phyloP scores from a whole-genome alignment of 2,797 vertebrate species.

The Silurus lanzhouensis region DNA sequence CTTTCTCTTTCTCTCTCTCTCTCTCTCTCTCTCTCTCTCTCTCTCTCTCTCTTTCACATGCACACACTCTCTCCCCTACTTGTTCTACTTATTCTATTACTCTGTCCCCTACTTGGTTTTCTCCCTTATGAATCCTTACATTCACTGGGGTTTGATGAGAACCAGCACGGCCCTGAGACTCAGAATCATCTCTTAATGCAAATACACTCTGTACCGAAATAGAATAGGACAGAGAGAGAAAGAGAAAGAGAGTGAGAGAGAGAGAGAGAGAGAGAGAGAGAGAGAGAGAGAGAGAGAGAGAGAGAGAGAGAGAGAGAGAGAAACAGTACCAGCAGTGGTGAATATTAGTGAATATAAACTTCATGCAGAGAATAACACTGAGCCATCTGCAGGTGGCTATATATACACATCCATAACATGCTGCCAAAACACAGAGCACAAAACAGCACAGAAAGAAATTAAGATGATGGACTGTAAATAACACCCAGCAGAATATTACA shows the following conservation, averaged over 20 bases:
- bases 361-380: slow-evolving; percentile 34
- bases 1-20: slow-evolving; percentile 34
- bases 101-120: too few relatives aligned
- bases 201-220: slow-evolving; percentile 53
- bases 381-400: slow-evolving; percentile 5
- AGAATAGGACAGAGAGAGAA: not conserved
- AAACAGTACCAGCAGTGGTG: slow-evolving; percentile 18
- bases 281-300: too few relatives aligned
- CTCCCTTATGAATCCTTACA: slow-evolving; percentile 39
- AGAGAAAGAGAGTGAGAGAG: not conserved
- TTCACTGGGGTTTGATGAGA: slow-evolving; percentile 57
- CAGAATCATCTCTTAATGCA: slow-evolving; percentile 66
- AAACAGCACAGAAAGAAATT: not conserved
- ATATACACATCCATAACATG: slow-evolving; percentile 5
- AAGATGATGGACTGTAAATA: slow-evolving; percentile 8
- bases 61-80: not conserved
- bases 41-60: not conserved
- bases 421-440: not conserved
- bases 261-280: not conserved
- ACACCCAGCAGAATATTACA: not conserved
- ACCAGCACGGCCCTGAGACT: slow-evolving; percentile 60
- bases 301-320: too few relatives aligned
- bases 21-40: slow-evolving; percentile 39
- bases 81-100: not conserved
- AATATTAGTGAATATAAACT: slow-evolving; percentile 33